Percentiles rank a stretch among this genome's conserved stretches.
Conservation (phyloP, 2,797 vertebrate genomes). For the Characodon lateralis region DNA sequence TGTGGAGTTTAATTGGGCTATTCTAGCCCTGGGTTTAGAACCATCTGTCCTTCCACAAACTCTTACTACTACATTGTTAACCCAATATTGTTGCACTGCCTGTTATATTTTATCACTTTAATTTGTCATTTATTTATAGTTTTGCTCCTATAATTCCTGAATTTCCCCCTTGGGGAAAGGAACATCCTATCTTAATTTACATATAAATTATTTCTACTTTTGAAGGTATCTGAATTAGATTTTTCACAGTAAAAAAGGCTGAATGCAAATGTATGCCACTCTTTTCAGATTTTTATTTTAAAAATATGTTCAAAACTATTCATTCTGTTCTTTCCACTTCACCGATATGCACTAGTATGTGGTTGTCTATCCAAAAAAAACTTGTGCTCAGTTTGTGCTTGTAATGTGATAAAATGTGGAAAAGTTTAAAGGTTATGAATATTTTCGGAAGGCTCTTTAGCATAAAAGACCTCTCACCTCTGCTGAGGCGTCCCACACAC, state of each 20-base stretch:
- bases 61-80: no score
- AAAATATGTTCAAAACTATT: background rate
- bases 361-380: background rate
- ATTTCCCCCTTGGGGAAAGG: no score
- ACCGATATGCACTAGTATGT: background rate
- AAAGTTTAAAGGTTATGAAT: background rate
- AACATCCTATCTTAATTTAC: no score
- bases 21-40: no score
- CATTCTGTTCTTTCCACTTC: background rate
- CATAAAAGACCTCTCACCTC: slow-evolving; percentile 84
- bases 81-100: no score
- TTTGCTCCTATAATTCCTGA: no score
- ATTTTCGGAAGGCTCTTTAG: background rate
- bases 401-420: background rate
- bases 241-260: background rate
- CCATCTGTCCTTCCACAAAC: no score
- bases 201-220: no score
- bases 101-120: no score
- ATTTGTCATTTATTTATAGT: no score
- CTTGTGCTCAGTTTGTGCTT: no score
- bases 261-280: background rate
- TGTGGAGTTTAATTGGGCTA: no score
- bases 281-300: background rate
- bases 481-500: slow-evolving; percentile 95
- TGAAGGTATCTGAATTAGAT: background rate